These are phyloP conservation scores for Agelaius phoeniceus DNA, from an alignment of 2,113 vertebrate species.

Conservation along the genomic window DNA sequence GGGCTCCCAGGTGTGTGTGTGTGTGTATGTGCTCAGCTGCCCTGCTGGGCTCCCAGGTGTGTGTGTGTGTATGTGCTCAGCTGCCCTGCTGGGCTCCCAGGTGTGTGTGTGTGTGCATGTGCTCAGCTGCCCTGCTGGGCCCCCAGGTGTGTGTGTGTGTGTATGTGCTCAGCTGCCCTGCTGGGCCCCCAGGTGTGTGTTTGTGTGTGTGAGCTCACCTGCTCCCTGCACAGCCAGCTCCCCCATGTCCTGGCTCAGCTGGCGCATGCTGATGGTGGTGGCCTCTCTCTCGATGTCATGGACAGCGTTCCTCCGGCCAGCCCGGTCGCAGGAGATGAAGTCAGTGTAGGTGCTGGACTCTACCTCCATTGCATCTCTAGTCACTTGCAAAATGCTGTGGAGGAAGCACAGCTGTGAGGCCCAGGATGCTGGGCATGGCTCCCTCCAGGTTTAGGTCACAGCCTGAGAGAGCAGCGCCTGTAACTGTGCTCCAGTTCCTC, in stretches of 20 bases:
- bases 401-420: slow-evolving; percentile 17
- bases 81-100: background rate
- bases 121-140: background rate
- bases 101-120: background rate
- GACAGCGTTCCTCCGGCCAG: slow-evolving; percentile 93
- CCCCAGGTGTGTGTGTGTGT: background rate
- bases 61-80: background rate
- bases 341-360: slow-evolving; percentile 93
- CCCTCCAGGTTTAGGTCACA: background rate
- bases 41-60: background rate
- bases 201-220: background rate
- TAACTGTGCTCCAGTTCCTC: background rate
- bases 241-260: slow-evolving; percentile 86
- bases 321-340: slow-evolving; percentile 93
- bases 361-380: slow-evolving; percentile 92
- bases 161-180: background rate
- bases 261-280: slow-evolving; percentile 78
- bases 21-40: background rate
- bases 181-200: background rate
- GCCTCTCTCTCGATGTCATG: slow-evolving; percentile 87
- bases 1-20: background rate
- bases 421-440: background rate
- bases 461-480: background rate
- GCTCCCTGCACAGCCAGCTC: slow-evolving; percentile 62
- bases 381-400: slow-evolving; percentile 71